A percentile compares a stretch with the other conserved stretches of the same genome.
Evolutionary conservation across 2,888 invertebrate genomes (phyloP).

Genomic region (Eudasyphora cyanicolor): DNA sequence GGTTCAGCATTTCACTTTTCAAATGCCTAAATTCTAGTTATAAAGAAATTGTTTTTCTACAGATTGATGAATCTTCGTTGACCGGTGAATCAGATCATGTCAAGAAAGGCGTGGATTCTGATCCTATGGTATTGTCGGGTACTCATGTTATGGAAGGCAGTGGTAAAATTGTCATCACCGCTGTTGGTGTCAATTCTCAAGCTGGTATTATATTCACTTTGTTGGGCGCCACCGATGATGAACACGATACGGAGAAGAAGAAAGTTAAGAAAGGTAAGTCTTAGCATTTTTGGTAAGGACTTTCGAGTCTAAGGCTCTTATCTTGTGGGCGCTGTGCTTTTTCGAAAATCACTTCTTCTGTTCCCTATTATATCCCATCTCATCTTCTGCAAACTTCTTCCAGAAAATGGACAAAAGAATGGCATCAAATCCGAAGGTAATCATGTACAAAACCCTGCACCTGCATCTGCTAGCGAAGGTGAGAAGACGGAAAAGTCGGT

Average conservation of each 20-base stretch:
- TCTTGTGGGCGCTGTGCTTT: neutral
- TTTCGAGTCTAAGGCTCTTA: neutral
- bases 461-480: conserved; percentile 74
- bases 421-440: conserved; percentile 83
- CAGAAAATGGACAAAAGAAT: conserved; percentile 30
- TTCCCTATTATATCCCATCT: neutral
- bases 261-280: conserved; percentile 93
- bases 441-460: conserved; percentile 81
- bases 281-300: neutral
- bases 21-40: no score
- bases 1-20: no score
- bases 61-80: conserved; percentile 97
- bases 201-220: conserved; percentile 99
- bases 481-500: conserved; percentile 98
- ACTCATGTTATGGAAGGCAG: conserved; percentile 99
- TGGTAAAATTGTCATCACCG: conserved; percentile 98
- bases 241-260: conserved; percentile 94
- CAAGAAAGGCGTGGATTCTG: conserved; percentile 95
- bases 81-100: conserved; percentile 99
- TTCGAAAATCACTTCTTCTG: neutral
- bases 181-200: conserved; percentile 96
- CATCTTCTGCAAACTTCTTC: neutral
- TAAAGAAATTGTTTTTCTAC: no score
- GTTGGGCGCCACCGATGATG: conserved; percentile 96
- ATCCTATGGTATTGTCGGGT: conserved; percentile 99